Conservation (phyloP, 2,888 invertebrate species). For the Pecten maximus region DNA sequence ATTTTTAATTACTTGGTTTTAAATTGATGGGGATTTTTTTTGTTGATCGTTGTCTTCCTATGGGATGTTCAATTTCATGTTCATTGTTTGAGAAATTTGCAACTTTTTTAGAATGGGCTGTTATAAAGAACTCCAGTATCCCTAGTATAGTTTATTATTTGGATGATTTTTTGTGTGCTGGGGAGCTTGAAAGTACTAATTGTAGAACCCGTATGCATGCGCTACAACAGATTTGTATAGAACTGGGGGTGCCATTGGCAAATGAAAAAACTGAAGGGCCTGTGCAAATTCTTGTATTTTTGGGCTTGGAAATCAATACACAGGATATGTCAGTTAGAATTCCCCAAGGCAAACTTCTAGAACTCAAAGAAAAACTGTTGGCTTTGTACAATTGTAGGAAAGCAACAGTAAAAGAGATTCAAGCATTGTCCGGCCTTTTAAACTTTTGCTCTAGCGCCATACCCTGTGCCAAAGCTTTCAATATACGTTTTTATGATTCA, state of each 20-base stretch:
- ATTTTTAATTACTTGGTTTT: conserved; percentile 56
- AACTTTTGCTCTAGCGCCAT: conserved; percentile 43
- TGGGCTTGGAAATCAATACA: conserved; percentile 41
- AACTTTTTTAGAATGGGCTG: conserved; percentile 50
- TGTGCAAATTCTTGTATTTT: conserved; percentile 24
- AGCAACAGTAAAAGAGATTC: background rate
- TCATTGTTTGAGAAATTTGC: conserved; percentile 57
- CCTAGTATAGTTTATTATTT: conserved; percentile 41
- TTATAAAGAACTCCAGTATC: background rate
- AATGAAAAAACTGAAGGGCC: background rate
- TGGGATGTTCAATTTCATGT: conserved; percentile 55
- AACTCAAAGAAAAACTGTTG: background rate
- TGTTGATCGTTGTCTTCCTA: conserved; percentile 52
- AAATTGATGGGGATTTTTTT: conserved; percentile 43
- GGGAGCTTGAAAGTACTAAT: background rate
- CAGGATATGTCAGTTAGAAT: conserved; percentile 21
- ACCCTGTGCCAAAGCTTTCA: conserved; percentile 42
- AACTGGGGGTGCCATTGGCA: background rate
- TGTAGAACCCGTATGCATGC: background rate
- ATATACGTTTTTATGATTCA: conserved; percentile 48
- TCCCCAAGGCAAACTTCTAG: conserved; percentile 3
- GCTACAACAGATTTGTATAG: background rate
- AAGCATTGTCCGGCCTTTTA: background rate
- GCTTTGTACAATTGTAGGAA: background rate
- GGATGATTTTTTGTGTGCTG: conserved; percentile 46